These are phyloP conservation scores for Centropyge bicolor DNA, from an alignment of 2,797 vertebrate species.

Conservation along the genomic window DNA sequence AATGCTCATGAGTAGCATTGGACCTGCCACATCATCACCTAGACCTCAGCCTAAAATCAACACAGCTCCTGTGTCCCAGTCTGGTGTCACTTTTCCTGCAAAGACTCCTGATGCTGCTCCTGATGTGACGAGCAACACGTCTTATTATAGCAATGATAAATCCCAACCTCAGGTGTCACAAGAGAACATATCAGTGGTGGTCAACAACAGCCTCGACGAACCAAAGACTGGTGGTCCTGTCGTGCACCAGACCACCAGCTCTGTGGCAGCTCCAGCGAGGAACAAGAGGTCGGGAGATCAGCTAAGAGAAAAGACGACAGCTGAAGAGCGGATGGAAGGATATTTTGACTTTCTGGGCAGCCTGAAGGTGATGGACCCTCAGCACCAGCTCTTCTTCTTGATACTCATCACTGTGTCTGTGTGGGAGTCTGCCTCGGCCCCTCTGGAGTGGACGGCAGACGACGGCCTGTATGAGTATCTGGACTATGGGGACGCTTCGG, in stretches of 20 bases:
- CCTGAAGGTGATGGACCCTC: constrained; percentile 78
- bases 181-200: not conserved
- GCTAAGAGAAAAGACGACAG: not conserved
- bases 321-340: not conserved
- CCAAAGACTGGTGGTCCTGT: not conserved
- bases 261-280: constrained; percentile 23
- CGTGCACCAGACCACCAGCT: not conserved
- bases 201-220: not conserved
- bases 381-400: constrained; percentile 87
- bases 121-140: not conserved
- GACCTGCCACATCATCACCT: not conserved
- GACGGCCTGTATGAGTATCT: constrained; percentile 92
- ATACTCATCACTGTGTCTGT: constrained; percentile 79
- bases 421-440: constrained; percentile 86
- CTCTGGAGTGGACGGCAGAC: constrained; percentile 86
- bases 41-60: not conserved
- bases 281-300: constrained; percentile 38
- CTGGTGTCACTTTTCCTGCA: not conserved
- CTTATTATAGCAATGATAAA: not conserved
- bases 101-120: not conserved
- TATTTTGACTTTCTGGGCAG: constrained; percentile 71
- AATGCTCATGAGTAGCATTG: not conserved
- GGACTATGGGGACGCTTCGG: constrained; percentile 90
- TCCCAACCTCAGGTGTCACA: not conserved
- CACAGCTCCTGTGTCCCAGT: not conserved